Conservation (phyloP, 2,113 vertebrate genomes). For the Rhabdomys dilectus region DNA sequence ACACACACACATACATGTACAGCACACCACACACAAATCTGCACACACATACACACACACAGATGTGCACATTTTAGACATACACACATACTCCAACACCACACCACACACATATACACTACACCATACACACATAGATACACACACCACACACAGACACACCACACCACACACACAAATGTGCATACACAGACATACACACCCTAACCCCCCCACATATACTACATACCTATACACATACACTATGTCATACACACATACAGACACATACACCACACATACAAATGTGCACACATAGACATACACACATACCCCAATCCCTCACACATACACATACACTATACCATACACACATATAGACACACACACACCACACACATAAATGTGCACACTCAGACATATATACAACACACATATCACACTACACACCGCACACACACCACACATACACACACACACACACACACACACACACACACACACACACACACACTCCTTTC, state of each 20-base stretch:
- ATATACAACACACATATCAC: background rate
- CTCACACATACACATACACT: background rate
- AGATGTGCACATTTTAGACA: no score
- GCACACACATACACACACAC: fast-evolving
- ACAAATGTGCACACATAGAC: background rate
- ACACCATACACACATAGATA: no score
- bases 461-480: background rate
- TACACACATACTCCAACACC: no score
- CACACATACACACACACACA: no score
- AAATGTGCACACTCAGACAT: background rate
- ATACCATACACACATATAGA: background rate
- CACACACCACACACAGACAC: background rate
- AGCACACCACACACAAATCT: no score
- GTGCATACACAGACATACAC: fast-evolving
- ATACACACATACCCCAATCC: background rate
- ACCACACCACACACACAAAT: background rate
- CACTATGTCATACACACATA: background rate
- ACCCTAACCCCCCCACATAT: background rate
- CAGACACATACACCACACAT: background rate
- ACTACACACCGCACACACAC: no score
- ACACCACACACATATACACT: no score
- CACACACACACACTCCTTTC: no score
- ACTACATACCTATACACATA: background rate
- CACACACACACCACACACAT: background rate
- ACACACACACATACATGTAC: no score